Percentiles rank a stretch among this genome's conserved stretches.
phyloP scores from a whole-genome alignment of 2,113 vertebrate species.

The Donacobius atricapilla region DNA sequence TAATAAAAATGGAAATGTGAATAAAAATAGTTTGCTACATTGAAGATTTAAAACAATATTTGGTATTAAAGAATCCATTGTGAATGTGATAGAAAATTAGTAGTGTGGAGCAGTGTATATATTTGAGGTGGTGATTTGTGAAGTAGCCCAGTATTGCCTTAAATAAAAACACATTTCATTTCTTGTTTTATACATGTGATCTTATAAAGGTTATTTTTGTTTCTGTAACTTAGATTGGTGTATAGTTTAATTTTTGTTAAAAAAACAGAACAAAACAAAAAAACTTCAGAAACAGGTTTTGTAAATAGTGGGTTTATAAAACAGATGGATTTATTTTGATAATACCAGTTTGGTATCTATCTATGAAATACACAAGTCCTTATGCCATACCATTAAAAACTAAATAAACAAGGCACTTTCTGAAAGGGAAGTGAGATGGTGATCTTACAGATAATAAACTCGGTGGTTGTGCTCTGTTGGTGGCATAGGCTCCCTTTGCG shows the following conservation, averaged over 20 bases:
- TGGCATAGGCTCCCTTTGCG: background rate
- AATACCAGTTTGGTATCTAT: slow-evolving; percentile 74
- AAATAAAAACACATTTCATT: slow-evolving; percentile 87
- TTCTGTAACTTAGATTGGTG: slow-evolving; percentile 77
- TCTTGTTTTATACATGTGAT: slow-evolving; percentile 83
- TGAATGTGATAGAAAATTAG: slow-evolving; percentile 83
- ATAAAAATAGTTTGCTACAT: slow-evolving; percentile 79
- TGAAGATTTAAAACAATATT: slow-evolving; percentile 76
- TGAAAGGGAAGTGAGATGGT: slow-evolving; percentile 74
- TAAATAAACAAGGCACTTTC: slow-evolving; percentile 75
- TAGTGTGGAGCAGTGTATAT: slow-evolving; percentile 84
- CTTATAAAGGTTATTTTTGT: slow-evolving; percentile 76
- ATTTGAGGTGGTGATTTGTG: slow-evolving; percentile 85
- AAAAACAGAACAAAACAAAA: slow-evolving; percentile 50
- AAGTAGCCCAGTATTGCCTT: slow-evolving; percentile 88
- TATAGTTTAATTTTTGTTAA: slow-evolving; percentile 78
- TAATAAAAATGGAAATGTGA: slow-evolving; percentile 77
- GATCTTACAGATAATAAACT: slow-evolving; percentile 48
- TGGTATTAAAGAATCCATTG: slow-evolving; percentile 76
- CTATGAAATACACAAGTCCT: slow-evolving; percentile 73
- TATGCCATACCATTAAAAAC: slow-evolving; percentile 68
- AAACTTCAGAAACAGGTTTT: slow-evolving; percentile 71
- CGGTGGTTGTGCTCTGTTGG: background rate
- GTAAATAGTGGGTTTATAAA: slow-evolving; percentile 78
- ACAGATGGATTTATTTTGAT: slow-evolving; percentile 77